These are phyloP conservation scores for Pocota personata DNA, from an alignment of 2,888 invertebrate species.

Conservation along the genomic window DNA sequence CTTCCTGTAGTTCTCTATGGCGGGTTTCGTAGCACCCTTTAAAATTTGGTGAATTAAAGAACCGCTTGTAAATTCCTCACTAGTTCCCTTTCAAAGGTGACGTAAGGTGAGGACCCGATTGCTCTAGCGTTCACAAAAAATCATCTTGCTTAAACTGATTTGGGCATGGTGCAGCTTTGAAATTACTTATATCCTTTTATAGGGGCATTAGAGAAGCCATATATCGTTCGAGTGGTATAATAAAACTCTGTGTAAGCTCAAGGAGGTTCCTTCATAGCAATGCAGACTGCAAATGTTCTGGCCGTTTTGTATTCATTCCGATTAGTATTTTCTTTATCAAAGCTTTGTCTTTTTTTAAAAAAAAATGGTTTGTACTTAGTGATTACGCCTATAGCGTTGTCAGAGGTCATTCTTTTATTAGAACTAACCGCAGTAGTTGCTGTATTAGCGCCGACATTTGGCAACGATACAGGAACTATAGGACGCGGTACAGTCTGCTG, in stretches of 20 bases:
- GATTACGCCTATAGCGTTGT: conserved; percentile 89
- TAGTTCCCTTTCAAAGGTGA: conserved; percentile 98
- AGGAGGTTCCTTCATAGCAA: conserved; percentile 95
- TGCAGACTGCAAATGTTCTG: conserved; percentile 96
- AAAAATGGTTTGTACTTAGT: conserved; percentile 95
- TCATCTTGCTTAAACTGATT: conserved; percentile 97
- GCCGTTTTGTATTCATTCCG: conserved; percentile 94
- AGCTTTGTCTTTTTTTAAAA: conserved; percentile 96
- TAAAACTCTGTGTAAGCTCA: conserved; percentile 99
- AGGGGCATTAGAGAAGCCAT: conserved; percentile 99
- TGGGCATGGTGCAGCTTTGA: conserved; percentile 96
- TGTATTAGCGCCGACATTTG: background rate
- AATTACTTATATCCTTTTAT: conserved; percentile 98
- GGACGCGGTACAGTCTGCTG: background rate
- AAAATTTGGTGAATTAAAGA: conserved; percentile 97
- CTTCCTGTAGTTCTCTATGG: conserved; percentile 93
- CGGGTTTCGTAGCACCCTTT: conserved; percentile 97
- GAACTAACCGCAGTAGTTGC: background rate
- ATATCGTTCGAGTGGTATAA: conserved; percentile 98
- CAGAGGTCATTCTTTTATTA: conserved; percentile 57
- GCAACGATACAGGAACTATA: background rate
- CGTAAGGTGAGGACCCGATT: conserved; percentile 97
- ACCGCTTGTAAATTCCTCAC: conserved; percentile 95
- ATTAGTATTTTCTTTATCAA: conserved; percentile 95
- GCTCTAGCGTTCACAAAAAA: conserved; percentile 94